Percentiles rank a stretch among this genome's conserved stretches.
Conservation (phyloP, 2,113 vertebrate species). For the Onychostruthus taczanowskii region DNA sequence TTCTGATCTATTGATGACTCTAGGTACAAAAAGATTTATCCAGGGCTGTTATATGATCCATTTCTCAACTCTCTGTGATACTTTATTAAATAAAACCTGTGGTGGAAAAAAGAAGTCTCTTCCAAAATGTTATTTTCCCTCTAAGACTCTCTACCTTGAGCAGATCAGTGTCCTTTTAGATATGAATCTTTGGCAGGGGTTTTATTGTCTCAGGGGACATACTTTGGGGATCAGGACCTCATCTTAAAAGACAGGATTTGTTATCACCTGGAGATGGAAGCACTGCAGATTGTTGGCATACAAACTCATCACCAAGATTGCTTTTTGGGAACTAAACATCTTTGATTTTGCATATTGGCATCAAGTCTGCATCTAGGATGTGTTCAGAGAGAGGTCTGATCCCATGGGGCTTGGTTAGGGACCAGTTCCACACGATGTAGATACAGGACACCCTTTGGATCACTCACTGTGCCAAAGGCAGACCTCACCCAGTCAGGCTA, state of each 20-base stretch:
- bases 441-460: neutral
- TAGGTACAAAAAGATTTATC: neutral
- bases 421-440: fast-evolving
- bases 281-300: neutral
- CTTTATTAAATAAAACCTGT: neutral
- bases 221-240: neutral
- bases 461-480: neutral
- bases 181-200: neutral
- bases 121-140: neutral
- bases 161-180: neutral
- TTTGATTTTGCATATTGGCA: neutral
- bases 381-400: neutral
- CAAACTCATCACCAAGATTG: neutral
- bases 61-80: neutral
- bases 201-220: neutral
- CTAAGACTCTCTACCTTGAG: neutral
- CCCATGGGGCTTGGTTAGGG: neutral
- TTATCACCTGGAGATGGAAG: neutral
- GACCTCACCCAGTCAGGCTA: neutral
- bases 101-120: neutral
- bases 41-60: neutral
- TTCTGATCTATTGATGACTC: neutral
- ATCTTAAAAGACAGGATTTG: neutral
- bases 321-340: fast-evolving
- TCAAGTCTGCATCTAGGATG: neutral